A percentile compares a stretch with the other conserved stretches of the same genome.
Conservation (phyloP, 2,888 invertebrate species). For the Troides aeacus region DNA sequence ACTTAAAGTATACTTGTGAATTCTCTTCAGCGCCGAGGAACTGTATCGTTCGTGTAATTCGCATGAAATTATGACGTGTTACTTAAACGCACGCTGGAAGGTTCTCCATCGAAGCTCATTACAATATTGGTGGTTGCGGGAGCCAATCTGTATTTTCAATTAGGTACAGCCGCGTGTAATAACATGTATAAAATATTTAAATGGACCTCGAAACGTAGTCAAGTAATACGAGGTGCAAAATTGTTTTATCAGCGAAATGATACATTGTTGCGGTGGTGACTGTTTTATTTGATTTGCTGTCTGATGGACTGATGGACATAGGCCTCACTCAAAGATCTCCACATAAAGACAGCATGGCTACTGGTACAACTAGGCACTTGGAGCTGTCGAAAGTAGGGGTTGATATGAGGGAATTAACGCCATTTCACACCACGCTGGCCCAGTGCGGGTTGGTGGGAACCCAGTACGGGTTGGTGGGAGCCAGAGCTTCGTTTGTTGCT, state of each 20-base stretch:
- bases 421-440: too few species aligned
- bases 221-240: constrained; percentile 4
- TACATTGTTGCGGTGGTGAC: constrained; percentile 3
- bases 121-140: constrained; percentile 50
- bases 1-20: constrained; percentile 20
- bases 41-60: constrained; percentile 58
- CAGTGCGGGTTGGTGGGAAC: too few species aligned
- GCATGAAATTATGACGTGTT: constrained; percentile 57
- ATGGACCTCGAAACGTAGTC: not conserved
- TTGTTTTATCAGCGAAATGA: not conserved
- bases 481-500: too few species aligned
- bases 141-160: constrained; percentile 63
- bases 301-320: too few species aligned
- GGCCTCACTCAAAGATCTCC: too few species aligned
- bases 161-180: constrained; percentile 45
- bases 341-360: too few species aligned
- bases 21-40: constrained; percentile 46
- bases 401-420: too few species aligned
- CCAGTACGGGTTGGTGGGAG: too few species aligned
- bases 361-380: too few species aligned
- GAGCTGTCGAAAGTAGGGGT: too few species aligned
- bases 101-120: constrained; percentile 50
- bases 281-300: constrained; percentile 22
- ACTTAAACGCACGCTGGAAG: constrained; percentile 44
- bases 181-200: constrained; percentile 38